Conservation (phyloP, 2,113 vertebrate genomes). For the Sinocyclocheilus rhinocerous region DNA sequence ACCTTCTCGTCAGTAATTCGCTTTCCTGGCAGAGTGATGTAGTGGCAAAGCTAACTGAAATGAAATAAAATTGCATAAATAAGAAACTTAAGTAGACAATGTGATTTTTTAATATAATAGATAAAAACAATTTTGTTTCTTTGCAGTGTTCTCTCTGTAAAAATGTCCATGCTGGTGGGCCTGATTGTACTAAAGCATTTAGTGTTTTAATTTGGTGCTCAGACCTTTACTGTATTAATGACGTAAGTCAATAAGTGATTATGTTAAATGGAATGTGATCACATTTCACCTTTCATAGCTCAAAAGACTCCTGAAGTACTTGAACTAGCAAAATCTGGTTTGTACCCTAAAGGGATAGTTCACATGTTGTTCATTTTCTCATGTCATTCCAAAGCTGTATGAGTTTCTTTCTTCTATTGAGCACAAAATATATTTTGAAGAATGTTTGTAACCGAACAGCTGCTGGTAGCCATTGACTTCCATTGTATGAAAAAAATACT, state of each 20-base stretch:
- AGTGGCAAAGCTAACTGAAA: neutral
- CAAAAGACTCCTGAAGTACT: neutral
- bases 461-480: no score
- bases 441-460: no score
- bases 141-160: neutral
- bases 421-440: no score
- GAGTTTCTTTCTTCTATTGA: no score
- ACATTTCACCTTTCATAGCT: neutral
- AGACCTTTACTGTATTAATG: neutral
- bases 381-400: no score
- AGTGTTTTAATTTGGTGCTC: neutral
- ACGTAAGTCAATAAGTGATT: neutral
- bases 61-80: no score
- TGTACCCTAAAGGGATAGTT: no score
- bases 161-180: neutral
- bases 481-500: no score
- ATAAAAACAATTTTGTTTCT: neutral
- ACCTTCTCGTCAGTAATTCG: slow-evolving; percentile 5
- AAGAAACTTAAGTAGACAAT: no score
- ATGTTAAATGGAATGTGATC: neutral
- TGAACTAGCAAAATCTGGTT: no score
- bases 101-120: no score
- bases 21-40: neutral
- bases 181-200: neutral
- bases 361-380: no score